These are phyloP conservation scores for Enteromius viviparus DNA, from an alignment of 2,797 vertebrate genomes.

Conservation along the genomic window DNA sequence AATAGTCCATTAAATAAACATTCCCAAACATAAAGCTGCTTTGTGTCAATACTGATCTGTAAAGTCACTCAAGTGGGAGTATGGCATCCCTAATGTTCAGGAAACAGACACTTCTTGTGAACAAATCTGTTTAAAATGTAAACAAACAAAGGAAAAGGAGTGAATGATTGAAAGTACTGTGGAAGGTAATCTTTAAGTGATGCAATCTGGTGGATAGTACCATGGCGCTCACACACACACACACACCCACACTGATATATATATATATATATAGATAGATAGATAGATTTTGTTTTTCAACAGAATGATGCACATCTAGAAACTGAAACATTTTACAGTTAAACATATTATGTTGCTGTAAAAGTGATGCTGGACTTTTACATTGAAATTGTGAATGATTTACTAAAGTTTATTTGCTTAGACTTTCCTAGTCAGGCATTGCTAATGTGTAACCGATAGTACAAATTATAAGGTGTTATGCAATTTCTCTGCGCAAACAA, in stretches of 20 bases:
- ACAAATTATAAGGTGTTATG: constrained; percentile 6
- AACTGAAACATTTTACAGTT: neutral
- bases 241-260: no score
- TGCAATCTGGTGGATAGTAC: neutral
- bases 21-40: constrained; percentile 25
- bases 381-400: constrained; percentile 17
- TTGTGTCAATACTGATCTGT: constrained; percentile 15
- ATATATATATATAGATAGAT: no score
- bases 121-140: constrained; percentile 7
- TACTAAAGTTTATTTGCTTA: constrained; percentile 32
- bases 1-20: constrained; percentile 37
- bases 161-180: neutral
- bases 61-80: constrained; percentile 11
- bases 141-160: neutral
- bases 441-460: constrained; percentile 40
- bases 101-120: constrained; percentile 29
- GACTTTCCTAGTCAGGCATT: constrained; percentile 14
- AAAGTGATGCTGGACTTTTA: neutral
- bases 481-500: constrained; percentile 27
- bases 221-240: no score
- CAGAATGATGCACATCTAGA: no score
- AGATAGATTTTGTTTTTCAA: no score
- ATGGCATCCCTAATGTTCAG: neutral
- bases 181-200: neutral
- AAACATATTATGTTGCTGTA: neutral